These are phyloP conservation scores for Himalopsyche anomala DNA, from an alignment of 2,888 invertebrate species.

Conservation along the genomic window DNA sequence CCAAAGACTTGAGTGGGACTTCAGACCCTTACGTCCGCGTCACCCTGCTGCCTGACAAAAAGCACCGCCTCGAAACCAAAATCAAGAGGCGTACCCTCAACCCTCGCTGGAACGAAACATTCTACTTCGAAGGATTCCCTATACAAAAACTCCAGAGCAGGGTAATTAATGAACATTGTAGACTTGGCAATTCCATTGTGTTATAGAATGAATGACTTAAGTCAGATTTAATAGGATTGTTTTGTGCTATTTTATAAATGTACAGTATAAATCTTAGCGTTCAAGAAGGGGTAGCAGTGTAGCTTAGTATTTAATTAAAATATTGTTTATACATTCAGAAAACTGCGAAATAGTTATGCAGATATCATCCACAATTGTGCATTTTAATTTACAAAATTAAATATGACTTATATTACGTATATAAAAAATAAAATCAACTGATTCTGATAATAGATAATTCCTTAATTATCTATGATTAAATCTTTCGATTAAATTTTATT, in stretches of 20 bases:
- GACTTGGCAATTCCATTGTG: not conserved
- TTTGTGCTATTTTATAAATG: too few species aligned
- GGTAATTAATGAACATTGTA: conserved; percentile 71
- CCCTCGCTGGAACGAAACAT: conserved; percentile 95
- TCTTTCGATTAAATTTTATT: too few species aligned
- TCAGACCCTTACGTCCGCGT: conserved; percentile 95
- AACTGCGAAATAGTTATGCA: too few species aligned
- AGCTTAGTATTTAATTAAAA: not conserved
- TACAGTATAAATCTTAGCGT: not conserved
- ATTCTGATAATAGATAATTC: too few species aligned
- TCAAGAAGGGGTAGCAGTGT: conserved; percentile 16
- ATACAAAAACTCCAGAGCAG: conserved; percentile 95
- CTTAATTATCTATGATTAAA: too few species aligned
- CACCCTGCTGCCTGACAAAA: conserved; percentile 92
- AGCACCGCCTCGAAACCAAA: conserved; percentile 94
- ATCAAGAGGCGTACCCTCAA: conserved; percentile 93
- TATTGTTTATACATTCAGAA: too few species aligned
- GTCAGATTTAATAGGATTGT: too few species aligned
- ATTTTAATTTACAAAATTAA: too few species aligned
- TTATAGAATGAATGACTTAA: too few species aligned
- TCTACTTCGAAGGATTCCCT: conserved; percentile 96
- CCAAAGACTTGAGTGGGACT: conserved; percentile 94
- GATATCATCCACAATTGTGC: too few species aligned
- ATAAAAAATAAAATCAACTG: too few species aligned
- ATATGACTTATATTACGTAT: too few species aligned